Conservation (phyloP, 35 echinoderm and acorn worm species). For the Chiridota heheva region DNA sequence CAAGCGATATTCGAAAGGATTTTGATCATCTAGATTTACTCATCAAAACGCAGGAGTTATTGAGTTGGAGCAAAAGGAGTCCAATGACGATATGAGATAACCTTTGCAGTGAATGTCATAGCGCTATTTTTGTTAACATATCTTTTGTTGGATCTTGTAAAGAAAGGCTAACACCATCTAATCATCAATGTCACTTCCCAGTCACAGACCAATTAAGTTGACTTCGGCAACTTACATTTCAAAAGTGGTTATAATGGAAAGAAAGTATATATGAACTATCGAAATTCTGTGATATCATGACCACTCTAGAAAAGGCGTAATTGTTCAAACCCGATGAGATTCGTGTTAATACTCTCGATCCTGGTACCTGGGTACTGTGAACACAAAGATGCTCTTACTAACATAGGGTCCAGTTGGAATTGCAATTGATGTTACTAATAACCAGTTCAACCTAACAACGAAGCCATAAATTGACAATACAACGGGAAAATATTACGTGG, state of each 20-base stretch:
- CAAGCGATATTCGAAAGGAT: conserved; percentile 67
- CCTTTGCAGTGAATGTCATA: conserved; percentile 91
- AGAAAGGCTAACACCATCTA: conserved; percentile 52
- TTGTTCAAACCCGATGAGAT: conserved; percentile 47
- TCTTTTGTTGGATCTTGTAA: conserved; percentile 72
- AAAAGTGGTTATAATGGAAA: conserved; percentile 59
- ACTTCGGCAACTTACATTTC: conserved; percentile 58
- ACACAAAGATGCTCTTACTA: conserved; percentile 73
- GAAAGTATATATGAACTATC: conserved; percentile 71
- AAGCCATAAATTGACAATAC: conserved; percentile 44
- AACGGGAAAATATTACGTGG: conserved; percentile 84
- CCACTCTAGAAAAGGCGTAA: conserved; percentile 69
- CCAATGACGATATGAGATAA: conserved; percentile 79
- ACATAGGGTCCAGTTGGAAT: conserved; percentile 60
- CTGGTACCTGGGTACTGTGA: conserved; percentile 92
- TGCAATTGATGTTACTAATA: conserved; percentile 60
- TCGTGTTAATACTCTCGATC: conserved; percentile 76
- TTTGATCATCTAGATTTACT: conserved; percentile 67
- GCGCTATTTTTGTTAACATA: conserved; percentile 87
- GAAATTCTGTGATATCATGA: conserved; percentile 78
- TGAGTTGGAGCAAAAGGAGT: conserved; percentile 36
- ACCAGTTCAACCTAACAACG: conserved; percentile 73
- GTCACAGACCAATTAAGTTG: conserved; percentile 45
- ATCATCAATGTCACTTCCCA: conserved; percentile 90
- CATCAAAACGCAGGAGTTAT: conserved; percentile 92